Conservation (phyloP, 2,888 invertebrate genomes). For the Eretmocerus hayati region DNA sequence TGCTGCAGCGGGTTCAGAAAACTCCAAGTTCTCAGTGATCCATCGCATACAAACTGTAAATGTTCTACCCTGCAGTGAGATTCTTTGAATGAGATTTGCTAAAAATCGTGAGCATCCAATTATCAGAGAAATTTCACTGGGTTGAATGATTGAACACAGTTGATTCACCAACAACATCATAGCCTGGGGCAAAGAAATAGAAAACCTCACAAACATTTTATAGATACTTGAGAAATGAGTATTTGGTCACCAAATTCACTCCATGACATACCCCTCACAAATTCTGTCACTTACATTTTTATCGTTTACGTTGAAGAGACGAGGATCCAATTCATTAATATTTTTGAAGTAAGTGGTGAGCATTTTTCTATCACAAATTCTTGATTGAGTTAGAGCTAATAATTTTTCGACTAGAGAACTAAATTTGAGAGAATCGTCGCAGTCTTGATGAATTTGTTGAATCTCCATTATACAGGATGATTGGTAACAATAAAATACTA, state of each 20-base stretch:
- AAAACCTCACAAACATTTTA: background rate
- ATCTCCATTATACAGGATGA: background rate
- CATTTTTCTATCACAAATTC: constrained; percentile 31
- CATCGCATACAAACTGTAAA: constrained; percentile 31
- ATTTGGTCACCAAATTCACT: too few species aligned
- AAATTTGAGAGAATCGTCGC: constrained; percentile 27
- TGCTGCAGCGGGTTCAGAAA: constrained; percentile 23
- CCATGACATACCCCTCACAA: too few species aligned
- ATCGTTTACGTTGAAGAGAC: constrained; percentile 45
- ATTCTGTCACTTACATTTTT: constrained; percentile 47
- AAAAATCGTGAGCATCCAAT: constrained; percentile 34
- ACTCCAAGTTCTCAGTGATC: constrained; percentile 32
- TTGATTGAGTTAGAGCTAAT: constrained; percentile 27
- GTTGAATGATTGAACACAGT: constrained; percentile 30
- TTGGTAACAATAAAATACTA: too few species aligned
- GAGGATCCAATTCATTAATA: constrained; percentile 58
- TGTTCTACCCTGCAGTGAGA: constrained; percentile 29
- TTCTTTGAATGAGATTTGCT: constrained; percentile 28
- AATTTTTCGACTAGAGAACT: constrained; percentile 30
- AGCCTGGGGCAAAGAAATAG: constrained; percentile 24
- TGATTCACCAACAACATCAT: constrained; percentile 32
- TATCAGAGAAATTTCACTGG: constrained; percentile 31
- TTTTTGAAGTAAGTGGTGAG: constrained; percentile 56
- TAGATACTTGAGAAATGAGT: background rate
- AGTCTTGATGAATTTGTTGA: constrained; percentile 4